Percentiles rank a stretch among this genome's conserved stretches.
These are phyloP conservation scores for Amiota communis DNA, from an alignment of 2,888 invertebrate genomes.

Conservation along the genomic window DNA sequence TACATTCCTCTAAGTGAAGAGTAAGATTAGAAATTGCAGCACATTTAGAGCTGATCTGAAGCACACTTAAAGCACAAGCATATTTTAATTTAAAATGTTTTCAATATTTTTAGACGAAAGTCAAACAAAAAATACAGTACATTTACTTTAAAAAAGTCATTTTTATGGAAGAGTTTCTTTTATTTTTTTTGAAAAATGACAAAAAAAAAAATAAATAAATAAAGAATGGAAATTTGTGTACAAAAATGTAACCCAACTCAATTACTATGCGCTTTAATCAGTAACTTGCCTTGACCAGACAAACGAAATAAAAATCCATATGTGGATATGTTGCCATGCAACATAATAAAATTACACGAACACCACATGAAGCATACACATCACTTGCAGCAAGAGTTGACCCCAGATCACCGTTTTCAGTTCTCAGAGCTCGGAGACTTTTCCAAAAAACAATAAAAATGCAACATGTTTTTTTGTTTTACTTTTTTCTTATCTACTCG, in stretches of 20 bases:
- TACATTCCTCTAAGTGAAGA: too few species aligned
- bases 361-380: constrained; percentile 33
- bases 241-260: not conserved
- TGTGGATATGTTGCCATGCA: constrained; percentile 7
- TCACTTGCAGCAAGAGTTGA: constrained; percentile 26
- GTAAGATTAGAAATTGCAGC: too few species aligned
- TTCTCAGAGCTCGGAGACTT: not conserved
- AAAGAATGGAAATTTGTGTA: too few species aligned
- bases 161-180: too few species aligned
- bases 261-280: constrained; percentile 3
- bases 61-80: too few species aligned
- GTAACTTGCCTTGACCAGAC: not conserved
- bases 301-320: constrained; percentile 16
- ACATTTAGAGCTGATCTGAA: too few species aligned
- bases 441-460: constrained; percentile 31
- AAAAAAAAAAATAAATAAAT: too few species aligned
- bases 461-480: constrained; percentile 31
- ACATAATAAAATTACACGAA: constrained; percentile 23
- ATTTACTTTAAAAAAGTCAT: too few species aligned
- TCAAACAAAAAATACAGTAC: too few species aligned
- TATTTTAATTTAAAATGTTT: too few species aligned
- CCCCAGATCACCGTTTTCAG: constrained; percentile 22
- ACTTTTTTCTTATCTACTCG: not conserved
- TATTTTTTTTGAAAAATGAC: too few species aligned
- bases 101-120: too few species aligned